These are phyloP conservation scores for Prionailurus viverrinus DNA, from an alignment of 2,113 vertebrate genomes.

Conservation along the genomic window DNA sequence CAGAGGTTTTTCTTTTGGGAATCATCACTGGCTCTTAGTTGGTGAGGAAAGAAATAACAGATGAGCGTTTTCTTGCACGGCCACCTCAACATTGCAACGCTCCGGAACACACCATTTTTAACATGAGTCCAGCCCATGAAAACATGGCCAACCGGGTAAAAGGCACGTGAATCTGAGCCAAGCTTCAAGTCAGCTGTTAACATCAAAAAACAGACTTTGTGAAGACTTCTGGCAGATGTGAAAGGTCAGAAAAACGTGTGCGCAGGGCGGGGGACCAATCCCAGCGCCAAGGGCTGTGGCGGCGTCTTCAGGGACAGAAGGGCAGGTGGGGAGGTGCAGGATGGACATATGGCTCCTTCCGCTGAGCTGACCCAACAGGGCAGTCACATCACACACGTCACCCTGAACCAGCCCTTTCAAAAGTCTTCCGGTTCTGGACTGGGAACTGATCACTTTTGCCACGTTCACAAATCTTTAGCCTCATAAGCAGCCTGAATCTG, in stretches of 20 bases:
- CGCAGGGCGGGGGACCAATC: neutral
- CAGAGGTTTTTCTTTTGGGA: neutral
- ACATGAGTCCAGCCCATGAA: neutral
- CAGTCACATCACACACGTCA: neutral
- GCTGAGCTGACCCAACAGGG: accelerated
- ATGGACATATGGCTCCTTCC: neutral
- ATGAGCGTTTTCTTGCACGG: neutral
- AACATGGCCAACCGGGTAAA: neutral
- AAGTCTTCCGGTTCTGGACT: neutral
- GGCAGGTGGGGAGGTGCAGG: neutral
- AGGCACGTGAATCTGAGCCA: neutral
- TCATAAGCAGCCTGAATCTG: too few species aligned
- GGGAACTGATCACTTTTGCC: neutral
- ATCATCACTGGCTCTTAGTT: neutral
- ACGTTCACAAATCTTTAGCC: neutral
- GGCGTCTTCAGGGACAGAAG: neutral
- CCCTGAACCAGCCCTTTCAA: neutral
- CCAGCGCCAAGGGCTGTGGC: neutral
- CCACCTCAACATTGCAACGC: neutral
- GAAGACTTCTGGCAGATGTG: neutral
- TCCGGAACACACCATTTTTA: neutral
- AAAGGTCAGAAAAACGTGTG: neutral
- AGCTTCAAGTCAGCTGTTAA: neutral
- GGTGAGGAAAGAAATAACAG: neutral
- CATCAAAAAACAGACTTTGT: constrained; percentile 38